Evolutionary conservation across 2,797 vertebrate genomes (phyloP).

Genomic region (Chaunax sp.): DNA sequence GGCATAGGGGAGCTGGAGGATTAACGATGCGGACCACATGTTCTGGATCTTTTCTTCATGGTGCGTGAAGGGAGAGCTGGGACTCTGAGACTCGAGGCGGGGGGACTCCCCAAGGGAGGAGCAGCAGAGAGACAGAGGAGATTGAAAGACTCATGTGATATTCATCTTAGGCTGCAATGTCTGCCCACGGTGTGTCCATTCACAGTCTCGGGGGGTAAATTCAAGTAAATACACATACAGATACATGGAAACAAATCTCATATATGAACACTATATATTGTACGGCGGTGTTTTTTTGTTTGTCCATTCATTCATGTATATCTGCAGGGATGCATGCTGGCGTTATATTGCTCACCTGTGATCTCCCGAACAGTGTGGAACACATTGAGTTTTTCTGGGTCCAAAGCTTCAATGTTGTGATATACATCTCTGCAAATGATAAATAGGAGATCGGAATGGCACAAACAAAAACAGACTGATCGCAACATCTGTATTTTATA

Average conservation of each 20-base stretch:
- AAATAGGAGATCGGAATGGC: slow-evolving; percentile 11
- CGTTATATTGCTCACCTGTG: slow-evolving; percentile 85
- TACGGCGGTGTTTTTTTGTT: neutral
- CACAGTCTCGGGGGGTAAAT: slow-evolving; percentile 45
- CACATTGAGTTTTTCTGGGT: slow-evolving; percentile 95
- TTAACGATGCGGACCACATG: slow-evolving; percentile 72
- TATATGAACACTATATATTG: neutral
- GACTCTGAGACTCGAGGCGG: slow-evolving; percentile 68
- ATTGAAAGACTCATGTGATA: slow-evolving; percentile 79
- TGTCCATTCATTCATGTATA: slow-evolving; percentile 11
- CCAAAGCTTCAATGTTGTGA: slow-evolving; percentile 94
- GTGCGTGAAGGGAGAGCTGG: slow-evolving; percentile 72
- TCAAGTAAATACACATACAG: slow-evolving; percentile 48
- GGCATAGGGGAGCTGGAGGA: slow-evolving; percentile 57
- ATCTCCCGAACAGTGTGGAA: slow-evolving; percentile 97
- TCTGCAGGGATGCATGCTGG: neutral
- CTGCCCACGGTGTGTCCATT: slow-evolving; percentile 74
- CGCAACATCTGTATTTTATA: neutral
- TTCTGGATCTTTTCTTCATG: slow-evolving; percentile 74
- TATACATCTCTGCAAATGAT: slow-evolving; percentile 89
- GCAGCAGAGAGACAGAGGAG: slow-evolving; percentile 63
- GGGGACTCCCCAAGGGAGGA: slow-evolving; percentile 64
- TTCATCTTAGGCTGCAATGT: slow-evolving; percentile 75
- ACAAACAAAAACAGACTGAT: slow-evolving; percentile 4
- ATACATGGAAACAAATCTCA: slow-evolving; percentile 24